Base-by-base conservation (phyloP, 2,113 vertebrate genomes). In the Microcebus ravelobensis region DNA sequence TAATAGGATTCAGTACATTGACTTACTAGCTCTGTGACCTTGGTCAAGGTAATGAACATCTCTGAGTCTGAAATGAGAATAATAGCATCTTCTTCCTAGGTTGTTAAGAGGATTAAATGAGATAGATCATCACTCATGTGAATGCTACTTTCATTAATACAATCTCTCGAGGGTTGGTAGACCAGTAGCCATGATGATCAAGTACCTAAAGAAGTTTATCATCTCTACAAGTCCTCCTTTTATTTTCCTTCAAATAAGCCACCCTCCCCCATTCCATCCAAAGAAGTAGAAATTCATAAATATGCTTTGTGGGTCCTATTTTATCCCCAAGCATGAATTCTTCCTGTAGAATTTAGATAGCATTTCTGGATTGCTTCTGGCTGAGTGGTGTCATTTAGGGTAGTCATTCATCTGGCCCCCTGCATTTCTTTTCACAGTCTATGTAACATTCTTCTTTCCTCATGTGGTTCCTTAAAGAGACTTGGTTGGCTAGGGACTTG, bases 321-420 rank as follows among this genome's bases (percentile, higher is more conserved):
- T 94, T 45, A 89, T 86, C 55, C 73, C 74, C 12, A 77, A 74
- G 57, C 65, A 31, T 5, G 34, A 76, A n/a, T 55, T 87, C 61
- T n/a, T 77, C 59, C 86, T 50, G 31, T 45, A 50, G 80, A 94
- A 59, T 79, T 81, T 8, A 79, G 59, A 93, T 0, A 71, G 83
- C 55, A 71, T 65, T 91, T 95, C 88, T 59, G 63, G 50, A 83
- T 17, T 80, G 83, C 57, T 95, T 83, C 63, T 83, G 68, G 73
- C 20, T 71, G n/a, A 57, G 29, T 48, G 34, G 21, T 55, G 3
- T 79, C 63, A 48, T 21, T 84, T 74, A 77, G 42, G 31, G n/a
- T 11, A 81, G 39, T 65, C 85, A 96, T 79, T 94, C 59, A 94
- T 82, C 50, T n/a, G 74, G 48, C 17, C 20, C 50, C n/a, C 52